phyloP scores from a whole-genome alignment of 2,113 vertebrate species.

The Carettochelys insculpta region DNA sequence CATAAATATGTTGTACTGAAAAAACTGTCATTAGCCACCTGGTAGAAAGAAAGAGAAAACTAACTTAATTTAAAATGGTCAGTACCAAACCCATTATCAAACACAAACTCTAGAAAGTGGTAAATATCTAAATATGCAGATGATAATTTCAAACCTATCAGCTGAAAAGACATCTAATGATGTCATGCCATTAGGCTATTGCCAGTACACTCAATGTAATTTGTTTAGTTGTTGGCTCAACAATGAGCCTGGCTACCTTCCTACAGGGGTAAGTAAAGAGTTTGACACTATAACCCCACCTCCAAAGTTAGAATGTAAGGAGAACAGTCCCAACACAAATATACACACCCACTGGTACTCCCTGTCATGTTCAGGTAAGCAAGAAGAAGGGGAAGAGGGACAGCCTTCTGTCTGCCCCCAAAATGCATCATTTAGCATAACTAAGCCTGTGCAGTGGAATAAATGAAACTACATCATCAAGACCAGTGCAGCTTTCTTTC shows the following conservation, averaged over 20 bases:
- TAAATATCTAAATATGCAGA: neutral
- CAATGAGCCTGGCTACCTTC: neutral
- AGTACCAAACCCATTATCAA: neutral
- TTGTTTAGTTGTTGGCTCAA: neutral
- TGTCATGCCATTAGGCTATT: neutral
- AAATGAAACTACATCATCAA: neutral
- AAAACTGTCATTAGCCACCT: constrained; percentile 65
- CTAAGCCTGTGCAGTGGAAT: neutral
- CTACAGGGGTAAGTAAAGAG: neutral
- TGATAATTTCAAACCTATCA: too few species aligned
- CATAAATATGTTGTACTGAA: constrained; percentile 44
- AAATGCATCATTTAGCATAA: neutral
- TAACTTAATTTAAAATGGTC: constrained; percentile 18
- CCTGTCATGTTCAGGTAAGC: neutral
- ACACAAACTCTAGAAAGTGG: neutral
- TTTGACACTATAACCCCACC: neutral
- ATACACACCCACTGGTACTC: neutral
- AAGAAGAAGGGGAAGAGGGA: neutral
- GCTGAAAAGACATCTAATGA: too few species aligned
- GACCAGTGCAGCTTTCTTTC: neutral
- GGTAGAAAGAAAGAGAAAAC: constrained; percentile 8
- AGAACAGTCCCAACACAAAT: too few species aligned
- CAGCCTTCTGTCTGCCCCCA: neutral
- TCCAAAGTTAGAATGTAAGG: neutral
- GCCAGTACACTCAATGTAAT: neutral